Percentiles rank a stretch among this genome's conserved stretches.
These are phyloP conservation scores for Epinephelus lanceolatus DNA, from an alignment of 2,113 vertebrate species.

Conservation along the genomic window DNA sequence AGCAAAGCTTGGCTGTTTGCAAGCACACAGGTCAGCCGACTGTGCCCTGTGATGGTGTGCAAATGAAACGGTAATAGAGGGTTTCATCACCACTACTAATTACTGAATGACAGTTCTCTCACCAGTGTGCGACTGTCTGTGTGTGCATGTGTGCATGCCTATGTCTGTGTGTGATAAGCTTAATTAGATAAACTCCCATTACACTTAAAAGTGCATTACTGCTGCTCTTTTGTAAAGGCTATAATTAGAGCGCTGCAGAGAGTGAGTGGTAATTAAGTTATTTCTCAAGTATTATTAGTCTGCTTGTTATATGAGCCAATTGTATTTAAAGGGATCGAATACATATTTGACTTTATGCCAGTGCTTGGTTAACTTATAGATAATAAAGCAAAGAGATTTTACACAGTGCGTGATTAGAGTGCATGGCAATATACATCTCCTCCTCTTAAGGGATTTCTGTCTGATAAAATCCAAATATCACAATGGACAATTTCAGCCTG, in stretches of 20 bases:
- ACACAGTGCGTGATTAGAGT: slow-evolving; percentile 42
- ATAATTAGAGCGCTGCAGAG: slow-evolving; percentile 73
- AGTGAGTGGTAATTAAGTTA: slow-evolving; percentile 79
- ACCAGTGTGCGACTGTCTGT: slow-evolving; percentile 49
- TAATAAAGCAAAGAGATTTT: slow-evolving; percentile 60
- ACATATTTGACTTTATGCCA: slow-evolving; percentile 63
- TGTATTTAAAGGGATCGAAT: slow-evolving; percentile 57
- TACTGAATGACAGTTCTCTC: slow-evolving; percentile 72
- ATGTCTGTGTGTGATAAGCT: slow-evolving; percentile 59
- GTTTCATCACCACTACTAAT: slow-evolving; percentile 77
- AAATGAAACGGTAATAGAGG: slow-evolving; percentile 76
- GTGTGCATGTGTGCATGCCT: slow-evolving; percentile 15
- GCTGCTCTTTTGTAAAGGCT: slow-evolving; percentile 79
- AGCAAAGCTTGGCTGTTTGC: slow-evolving; percentile 26
- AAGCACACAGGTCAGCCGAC: slow-evolving; percentile 59
- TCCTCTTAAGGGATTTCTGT: slow-evolving; percentile 38
- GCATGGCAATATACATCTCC: slow-evolving; percentile 13
- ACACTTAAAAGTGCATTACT: slow-evolving; percentile 80
- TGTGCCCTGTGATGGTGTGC: slow-evolving; percentile 47
- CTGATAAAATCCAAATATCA: slow-evolving; percentile 43
- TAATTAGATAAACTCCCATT: slow-evolving; percentile 83
- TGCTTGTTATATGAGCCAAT: slow-evolving; percentile 68
- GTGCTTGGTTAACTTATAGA: slow-evolving; percentile 63
- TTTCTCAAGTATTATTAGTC: slow-evolving; percentile 74
- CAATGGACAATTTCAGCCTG: slow-evolving; percentile 14